Evolutionary conservation across 64 coral and sea anemone genomes (phyloP).

Genomic region (Stichodactyla mertensii): DNA sequence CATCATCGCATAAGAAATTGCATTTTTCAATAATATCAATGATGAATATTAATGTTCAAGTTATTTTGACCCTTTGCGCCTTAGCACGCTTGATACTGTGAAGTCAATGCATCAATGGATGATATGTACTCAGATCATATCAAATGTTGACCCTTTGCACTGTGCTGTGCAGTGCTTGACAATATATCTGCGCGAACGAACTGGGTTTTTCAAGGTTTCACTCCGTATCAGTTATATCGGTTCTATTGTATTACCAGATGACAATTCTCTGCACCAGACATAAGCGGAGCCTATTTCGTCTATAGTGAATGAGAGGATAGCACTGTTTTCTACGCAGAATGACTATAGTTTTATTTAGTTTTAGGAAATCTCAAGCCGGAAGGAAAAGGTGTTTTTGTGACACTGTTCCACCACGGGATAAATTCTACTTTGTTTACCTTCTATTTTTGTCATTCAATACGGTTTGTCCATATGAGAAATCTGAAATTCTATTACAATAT

Average conservation of each 20-base stretch:
- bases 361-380: not conserved
- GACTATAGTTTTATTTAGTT: not conserved
- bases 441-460: not conserved
- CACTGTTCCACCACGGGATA: not conserved
- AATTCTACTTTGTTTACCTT: not conserved
- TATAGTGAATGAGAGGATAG: not conserved
- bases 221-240: not conserved
- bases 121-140: not conserved
- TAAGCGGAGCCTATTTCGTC: not conserved
- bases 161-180: not conserved
- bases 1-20: not conserved
- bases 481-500: not conserved
- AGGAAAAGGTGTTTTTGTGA: not conserved
- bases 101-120: slow-evolving; percentile 1
- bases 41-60: not conserved
- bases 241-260: not conserved
- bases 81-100: not conserved
- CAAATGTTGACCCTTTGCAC: not conserved
- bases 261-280: not conserved
- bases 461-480: not conserved
- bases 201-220: not conserved
- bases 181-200: not conserved
- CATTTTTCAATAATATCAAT: not conserved
- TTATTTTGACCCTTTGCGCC: not conserved
- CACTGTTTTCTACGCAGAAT: not conserved